phyloP scores from a whole-genome alignment of 2,888 invertebrate species.

The Prosopocoilus inquinatus region DNA sequence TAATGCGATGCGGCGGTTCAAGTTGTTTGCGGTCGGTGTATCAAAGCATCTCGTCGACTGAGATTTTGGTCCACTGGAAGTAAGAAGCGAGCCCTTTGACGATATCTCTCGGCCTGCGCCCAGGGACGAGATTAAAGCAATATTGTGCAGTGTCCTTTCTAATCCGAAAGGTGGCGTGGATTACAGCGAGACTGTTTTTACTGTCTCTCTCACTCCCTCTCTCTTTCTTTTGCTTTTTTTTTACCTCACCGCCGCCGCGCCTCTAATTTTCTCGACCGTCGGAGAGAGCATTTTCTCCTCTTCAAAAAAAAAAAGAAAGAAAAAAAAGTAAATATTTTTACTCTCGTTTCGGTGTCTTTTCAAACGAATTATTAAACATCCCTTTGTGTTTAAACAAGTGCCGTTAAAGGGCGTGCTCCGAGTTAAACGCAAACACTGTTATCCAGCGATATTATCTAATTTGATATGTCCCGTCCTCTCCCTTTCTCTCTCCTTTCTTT shows the following conservation, averaged over 20 bases:
- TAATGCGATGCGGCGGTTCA: constrained; percentile 32
- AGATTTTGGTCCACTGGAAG: constrained; percentile 31
- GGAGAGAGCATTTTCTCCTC: neutral
- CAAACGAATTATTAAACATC: constrained; percentile 1
- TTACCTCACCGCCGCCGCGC: constrained; percentile 17
- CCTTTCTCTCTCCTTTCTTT: no score
- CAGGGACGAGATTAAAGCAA: constrained; percentile 42
- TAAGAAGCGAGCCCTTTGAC: constrained; percentile 38
- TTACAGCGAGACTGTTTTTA: constrained; percentile 29
- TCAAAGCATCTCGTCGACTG: constrained; percentile 29
- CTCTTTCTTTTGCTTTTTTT: constrained; percentile 22
- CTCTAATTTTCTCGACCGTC: constrained; percentile 23
- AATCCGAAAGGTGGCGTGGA: constrained; percentile 30
- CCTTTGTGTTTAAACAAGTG: neutral
- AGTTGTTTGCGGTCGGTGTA: constrained; percentile 16
- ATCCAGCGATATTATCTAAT: no score
- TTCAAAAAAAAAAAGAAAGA: no score
- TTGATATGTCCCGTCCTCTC: no score
- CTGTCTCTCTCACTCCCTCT: constrained; percentile 23
- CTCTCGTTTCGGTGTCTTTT: constrained; percentile 1
- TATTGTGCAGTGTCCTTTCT: constrained; percentile 42
- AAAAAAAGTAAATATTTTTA: constrained; percentile 2
- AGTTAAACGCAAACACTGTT: no score
- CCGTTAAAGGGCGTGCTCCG: neutral
- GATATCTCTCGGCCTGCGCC: constrained; percentile 35